Percentiles rank a stretch among this genome's conserved stretches.
Evolutionary conservation across 1,140 invertebrate genomes (phyloP).

Genomic region (Bactericera cockerelli): DNA sequence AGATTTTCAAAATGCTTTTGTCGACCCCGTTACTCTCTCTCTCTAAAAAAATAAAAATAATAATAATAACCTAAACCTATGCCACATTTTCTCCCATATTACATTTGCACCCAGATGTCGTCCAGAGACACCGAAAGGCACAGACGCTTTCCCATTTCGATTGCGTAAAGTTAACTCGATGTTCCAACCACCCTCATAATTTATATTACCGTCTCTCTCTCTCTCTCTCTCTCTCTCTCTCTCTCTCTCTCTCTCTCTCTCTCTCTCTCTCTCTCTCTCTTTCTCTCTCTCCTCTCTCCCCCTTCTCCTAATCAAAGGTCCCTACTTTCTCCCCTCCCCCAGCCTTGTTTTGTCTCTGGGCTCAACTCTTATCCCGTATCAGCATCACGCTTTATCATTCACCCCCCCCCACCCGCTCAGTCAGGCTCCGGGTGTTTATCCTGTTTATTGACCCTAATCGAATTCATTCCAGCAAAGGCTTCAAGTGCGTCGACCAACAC

Average conservation of each 20-base stretch:
- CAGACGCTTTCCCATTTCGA: neutral
- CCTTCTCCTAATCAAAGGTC: no score
- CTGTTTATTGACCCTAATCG: constrained; percentile 7
- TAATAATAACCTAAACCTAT: no score
- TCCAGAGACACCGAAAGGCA: no score
- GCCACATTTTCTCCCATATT: no score
- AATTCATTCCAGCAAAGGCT: neutral
- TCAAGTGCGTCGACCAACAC: neutral
- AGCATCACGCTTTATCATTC: neutral
- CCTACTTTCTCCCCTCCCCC: neutral
- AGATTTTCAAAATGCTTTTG: no score
- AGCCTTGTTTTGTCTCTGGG: neutral
- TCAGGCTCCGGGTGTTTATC: constrained; percentile 2
- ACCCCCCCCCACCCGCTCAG: neutral
- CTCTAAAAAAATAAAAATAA: no score
- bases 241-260: neutral
- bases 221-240: neutral
- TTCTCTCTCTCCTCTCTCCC: neutral
- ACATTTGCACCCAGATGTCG: no score
- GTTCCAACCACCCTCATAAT: neutral
- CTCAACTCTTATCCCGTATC: neutral
- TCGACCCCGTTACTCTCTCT: no score
- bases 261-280: neutral
- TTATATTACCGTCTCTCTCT: neutral
- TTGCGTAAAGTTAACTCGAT: constrained; percentile 1